Evolutionary conservation across 1,140 invertebrate genomes (phyloP).

Genomic region (Manduca sexta): DNA sequence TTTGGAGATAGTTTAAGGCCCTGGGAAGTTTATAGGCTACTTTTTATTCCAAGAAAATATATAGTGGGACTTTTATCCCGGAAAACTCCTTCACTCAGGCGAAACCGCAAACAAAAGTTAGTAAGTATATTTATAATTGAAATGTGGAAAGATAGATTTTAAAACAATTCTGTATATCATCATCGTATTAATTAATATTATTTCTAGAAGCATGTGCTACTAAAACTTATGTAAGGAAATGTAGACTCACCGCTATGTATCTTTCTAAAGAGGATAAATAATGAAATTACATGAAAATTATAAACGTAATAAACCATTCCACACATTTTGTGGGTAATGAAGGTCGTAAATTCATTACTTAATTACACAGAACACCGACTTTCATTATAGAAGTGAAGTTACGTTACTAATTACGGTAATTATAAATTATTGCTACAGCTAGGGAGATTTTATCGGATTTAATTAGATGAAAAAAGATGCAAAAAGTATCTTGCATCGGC

Average conservation of each 20-base stretch:
- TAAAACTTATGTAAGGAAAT: not conserved
- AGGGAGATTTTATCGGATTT: too few relatives aligned
- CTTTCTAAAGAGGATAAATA: not conserved
- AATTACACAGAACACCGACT: not conserved
- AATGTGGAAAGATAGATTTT: too few relatives aligned
- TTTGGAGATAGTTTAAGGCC: too few relatives aligned
- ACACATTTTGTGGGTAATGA: not conserved
- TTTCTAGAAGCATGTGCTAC: too few relatives aligned
- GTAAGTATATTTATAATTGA: too few relatives aligned
- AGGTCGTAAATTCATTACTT: not conserved
- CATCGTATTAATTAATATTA: too few relatives aligned
- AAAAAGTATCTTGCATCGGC: conserved; percentile 77
- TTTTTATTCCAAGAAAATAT: too few relatives aligned
- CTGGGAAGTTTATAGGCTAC: too few relatives aligned
- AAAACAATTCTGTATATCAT: not conserved
- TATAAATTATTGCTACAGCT: too few relatives aligned
- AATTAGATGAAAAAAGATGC: not conserved
- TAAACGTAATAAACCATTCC: not conserved
- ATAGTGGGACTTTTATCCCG: too few relatives aligned
- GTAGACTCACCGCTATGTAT: not conserved
- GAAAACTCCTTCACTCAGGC: too few relatives aligned
- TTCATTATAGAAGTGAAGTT: not conserved
- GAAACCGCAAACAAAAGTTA: too few relatives aligned
- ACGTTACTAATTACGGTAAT: not conserved
- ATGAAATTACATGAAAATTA: not conserved